A percentile compares a stretch with the other conserved stretches of the same genome.
Conservation (phyloP, 2,797 vertebrate genomes). For the Diglossa cyanea region DNA sequence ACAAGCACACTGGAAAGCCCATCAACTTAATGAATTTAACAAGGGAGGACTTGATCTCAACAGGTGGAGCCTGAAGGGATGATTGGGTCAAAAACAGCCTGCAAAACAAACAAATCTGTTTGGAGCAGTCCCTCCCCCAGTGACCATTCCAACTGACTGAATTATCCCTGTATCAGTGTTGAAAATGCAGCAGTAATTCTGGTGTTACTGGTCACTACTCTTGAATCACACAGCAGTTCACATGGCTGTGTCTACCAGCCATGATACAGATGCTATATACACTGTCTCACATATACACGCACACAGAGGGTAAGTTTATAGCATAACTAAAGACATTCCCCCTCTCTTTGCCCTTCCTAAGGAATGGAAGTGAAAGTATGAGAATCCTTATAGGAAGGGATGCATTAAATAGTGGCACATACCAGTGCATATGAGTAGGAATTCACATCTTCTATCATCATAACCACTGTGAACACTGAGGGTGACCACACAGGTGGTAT, state of each 20-base stretch:
- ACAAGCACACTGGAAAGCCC: not conserved
- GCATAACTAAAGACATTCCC: not conserved
- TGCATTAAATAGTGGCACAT: not conserved
- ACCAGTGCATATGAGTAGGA: not conserved
- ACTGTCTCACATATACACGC: not conserved
- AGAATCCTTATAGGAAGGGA: not conserved
- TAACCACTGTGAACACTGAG: slow-evolving; percentile 43
- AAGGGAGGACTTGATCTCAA: not conserved
- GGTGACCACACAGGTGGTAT: slow-evolving; percentile 73
- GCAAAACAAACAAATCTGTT: not conserved
- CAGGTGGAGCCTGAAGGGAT: not conserved
- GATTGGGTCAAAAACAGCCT: not conserved
- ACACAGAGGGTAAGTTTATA: not conserved
- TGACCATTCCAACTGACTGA: not conserved
- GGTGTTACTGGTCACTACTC: not conserved
- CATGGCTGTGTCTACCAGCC: not conserved
- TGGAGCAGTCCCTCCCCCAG: not conserved
- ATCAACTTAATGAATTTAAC: not conserved
- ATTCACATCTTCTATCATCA: not conserved
- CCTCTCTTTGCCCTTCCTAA: not conserved
- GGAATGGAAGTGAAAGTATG: not conserved
- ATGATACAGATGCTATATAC: not conserved
- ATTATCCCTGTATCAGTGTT: not conserved
- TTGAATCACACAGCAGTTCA: not conserved
- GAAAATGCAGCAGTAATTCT: not conserved